Evolutionary conservation across 2,113 vertebrate genomes (phyloP), one percentile per base, ranked within the genome.

Genomic region (Microtus pennsylvanicus): DNA sequence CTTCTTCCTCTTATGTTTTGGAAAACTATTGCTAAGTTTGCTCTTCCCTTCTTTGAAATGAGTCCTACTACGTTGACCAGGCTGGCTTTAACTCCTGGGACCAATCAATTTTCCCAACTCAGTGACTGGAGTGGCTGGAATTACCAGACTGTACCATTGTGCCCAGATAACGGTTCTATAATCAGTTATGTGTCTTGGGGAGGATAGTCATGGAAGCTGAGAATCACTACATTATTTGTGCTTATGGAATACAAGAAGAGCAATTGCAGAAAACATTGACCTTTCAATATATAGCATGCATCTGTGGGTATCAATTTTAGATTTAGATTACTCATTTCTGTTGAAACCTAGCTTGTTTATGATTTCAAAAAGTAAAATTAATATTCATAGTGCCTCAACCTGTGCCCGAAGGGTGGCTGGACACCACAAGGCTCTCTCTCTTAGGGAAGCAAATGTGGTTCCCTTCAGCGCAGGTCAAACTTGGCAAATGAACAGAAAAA

Each of bases 321-420:
- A 50, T 61, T 94, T 47, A 82, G 55, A 83, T 42, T 93, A 85
- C 58, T 24, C 16, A n/a, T 96, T 82, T 93, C 16, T 67, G 75
- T 82, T 28, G 45, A 22, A 90, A 22, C 42, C 12, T 45, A 61
- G 28, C 19, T 80, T 96, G 75, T 30, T 81, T 87, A 19, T 47
- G 28, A 75, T 50, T 92, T 85, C 86, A 52, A 55, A 90, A 93
- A 90, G 24, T 50, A 94, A 93, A 93, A 69, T 76, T 6, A 90
- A 63, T 75, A 47, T 50, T 63, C 3, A 70, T 61, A 55, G 10
- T 5, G 33, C 28, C 13, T 55, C 9, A 30, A 38, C 17, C 11
- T 72, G 61, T 28, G 61, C 87, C 13, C 30, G 47, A 93, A 91
- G 72, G 28, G 3, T n/a, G 21, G 58, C 67, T 92, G 30, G 22